Percentiles rank a stretch among this genome's conserved stretches.
phyloP scores from a whole-genome alignment of 2,888 invertebrate species.

The Cryptocephalus primarius region DNA sequence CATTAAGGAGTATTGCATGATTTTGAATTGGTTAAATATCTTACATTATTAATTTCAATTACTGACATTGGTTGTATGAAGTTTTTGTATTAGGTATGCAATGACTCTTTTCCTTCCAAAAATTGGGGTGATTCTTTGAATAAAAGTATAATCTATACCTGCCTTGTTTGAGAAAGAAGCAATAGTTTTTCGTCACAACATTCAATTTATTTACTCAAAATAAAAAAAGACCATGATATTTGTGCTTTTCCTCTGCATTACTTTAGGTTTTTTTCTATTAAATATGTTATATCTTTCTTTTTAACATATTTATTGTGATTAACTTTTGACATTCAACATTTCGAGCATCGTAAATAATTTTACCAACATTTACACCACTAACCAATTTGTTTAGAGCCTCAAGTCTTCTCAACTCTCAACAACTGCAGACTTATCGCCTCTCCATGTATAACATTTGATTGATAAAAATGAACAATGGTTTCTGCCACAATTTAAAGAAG shows the following conservation, averaged over 20 bases:
- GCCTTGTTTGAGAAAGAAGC: conserved; percentile 4
- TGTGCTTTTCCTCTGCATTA: conserved; percentile 3
- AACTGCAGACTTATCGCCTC: not conserved
- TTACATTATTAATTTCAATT: not conserved
- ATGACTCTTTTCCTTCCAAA: not conserved
- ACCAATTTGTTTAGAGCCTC: conserved; percentile 16
- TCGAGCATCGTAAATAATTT: conserved; percentile 4
- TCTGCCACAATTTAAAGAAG: not conserved
- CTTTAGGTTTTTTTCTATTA: conserved; percentile 4
- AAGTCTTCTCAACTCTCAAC: conserved; percentile 4
- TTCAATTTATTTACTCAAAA: conserved; percentile 6
- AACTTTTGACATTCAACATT: not conserved
- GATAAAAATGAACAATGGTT: conserved; percentile 7
- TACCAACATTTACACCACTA: conserved; percentile 4
- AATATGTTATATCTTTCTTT: conserved; percentile 1
- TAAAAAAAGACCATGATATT: conserved; percentile 2
- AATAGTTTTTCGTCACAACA: not conserved
- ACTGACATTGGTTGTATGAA: too few species aligned
- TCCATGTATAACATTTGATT: conserved; percentile 8
- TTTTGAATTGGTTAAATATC: not conserved
- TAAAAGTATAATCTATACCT: conserved; percentile 1
- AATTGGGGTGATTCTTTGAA: not conserved
- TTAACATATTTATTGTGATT: conserved; percentile 1
- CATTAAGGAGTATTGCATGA: conserved; percentile 6
- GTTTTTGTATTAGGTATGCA: not conserved